These are phyloP conservation scores for Halichoeres trimaculatus DNA, from an alignment of 2,113 vertebrate species.

Conservation along the genomic window DNA sequence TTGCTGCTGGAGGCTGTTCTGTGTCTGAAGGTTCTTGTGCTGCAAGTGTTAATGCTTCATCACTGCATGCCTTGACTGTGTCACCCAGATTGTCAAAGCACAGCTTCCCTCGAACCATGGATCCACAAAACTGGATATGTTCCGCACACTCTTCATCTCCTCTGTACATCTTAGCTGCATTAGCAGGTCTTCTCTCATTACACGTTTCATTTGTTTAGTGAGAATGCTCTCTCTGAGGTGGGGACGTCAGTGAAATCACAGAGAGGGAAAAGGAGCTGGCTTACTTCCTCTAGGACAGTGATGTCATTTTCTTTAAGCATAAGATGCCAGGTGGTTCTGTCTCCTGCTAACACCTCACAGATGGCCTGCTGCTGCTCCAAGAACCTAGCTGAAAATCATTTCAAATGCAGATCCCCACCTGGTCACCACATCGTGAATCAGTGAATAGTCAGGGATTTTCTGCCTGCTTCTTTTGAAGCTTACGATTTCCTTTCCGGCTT, in stretches of 20 bases:
- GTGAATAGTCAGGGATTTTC: not conserved
- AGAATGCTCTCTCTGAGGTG: not conserved
- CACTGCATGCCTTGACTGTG: not conserved
- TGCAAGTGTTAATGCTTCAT: not conserved
- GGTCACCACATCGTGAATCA: not conserved
- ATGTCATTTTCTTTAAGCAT: not conserved
- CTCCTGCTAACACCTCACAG: not conserved
- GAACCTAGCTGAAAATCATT: not conserved
- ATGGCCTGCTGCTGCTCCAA: not conserved
- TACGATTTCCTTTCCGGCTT: not conserved
- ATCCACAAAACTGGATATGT: not conserved
- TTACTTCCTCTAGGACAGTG: not conserved
- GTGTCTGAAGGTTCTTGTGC: not conserved
- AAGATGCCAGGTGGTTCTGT: not conserved
- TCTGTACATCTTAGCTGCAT: not conserved
- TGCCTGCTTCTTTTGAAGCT: not conserved
- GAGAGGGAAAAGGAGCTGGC: not conserved
- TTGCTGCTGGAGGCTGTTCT: too few species aligned
- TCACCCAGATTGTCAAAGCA: not conserved
- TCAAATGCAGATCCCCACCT: not conserved
- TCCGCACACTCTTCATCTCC: not conserved
- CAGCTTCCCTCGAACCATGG: not conserved
- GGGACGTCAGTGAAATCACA: not conserved
- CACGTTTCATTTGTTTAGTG: not conserved
- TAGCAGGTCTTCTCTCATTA: not conserved